Evolutionary conservation across 2,888 invertebrate genomes (phyloP).

Genomic region (Orchesella flavescens): DNA sequence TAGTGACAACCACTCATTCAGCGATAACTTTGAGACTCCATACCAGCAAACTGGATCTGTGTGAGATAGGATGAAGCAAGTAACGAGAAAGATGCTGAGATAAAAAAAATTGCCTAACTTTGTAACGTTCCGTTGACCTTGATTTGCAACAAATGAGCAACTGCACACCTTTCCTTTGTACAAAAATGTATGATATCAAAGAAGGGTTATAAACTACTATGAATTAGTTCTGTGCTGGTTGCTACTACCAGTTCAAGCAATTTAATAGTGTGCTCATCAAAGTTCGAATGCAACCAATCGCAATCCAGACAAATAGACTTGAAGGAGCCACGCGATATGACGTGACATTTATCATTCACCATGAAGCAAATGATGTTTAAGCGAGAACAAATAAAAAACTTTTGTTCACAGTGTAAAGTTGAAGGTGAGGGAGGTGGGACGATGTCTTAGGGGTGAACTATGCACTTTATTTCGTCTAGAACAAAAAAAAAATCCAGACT

Average conservation of each 20-base stretch:
- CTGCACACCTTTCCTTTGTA: not conserved
- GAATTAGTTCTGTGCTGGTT: not conserved
- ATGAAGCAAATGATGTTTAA: not conserved
- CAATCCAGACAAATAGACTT: not conserved
- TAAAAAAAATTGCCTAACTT: not conserved
- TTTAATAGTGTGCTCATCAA: too few relatives aligned
- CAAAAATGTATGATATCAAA: not conserved
- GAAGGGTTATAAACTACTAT: not conserved
- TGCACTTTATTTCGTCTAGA: too few relatives aligned
- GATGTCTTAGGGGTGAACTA: too few relatives aligned
- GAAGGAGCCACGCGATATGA: not conserved
- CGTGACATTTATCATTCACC: not conserved
- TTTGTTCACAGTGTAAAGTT: too few relatives aligned
- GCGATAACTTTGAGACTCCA: slow-evolving; percentile 9
- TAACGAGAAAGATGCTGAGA: not conserved
- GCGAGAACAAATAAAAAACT: not conserved
- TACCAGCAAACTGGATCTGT: slow-evolving; percentile 15
- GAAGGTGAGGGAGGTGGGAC: too few relatives aligned
- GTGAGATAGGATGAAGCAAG: not conserved
- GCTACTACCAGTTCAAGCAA: too few relatives aligned
- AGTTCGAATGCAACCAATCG: not conserved
- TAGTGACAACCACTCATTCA: slow-evolving; percentile 31
- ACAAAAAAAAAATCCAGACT: too few relatives aligned
- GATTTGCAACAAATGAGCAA: not conserved
- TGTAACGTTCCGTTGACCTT: slow-evolving; percentile 11